Conservation (phyloP, 2,113 vertebrate genomes). For the Cynocephalus volans region DNA sequence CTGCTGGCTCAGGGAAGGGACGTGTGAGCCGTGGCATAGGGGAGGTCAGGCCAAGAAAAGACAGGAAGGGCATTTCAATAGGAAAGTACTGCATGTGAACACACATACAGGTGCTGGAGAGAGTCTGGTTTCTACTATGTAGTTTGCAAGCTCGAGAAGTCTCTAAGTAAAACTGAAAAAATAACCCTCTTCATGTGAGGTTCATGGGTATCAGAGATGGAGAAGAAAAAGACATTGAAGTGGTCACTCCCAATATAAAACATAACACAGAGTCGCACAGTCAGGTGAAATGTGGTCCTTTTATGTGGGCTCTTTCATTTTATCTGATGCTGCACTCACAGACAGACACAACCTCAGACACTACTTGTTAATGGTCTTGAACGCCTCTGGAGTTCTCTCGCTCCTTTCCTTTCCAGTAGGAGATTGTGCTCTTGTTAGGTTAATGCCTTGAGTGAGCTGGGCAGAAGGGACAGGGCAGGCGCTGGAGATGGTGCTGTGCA, state of each 20-base stretch:
- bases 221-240: neutral
- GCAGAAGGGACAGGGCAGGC: neutral
- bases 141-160: neutral
- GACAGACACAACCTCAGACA: neutral
- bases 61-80: neutral
- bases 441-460: neutral
- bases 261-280: no score
- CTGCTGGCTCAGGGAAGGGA: neutral
- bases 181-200: neutral
- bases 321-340: neutral
- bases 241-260: neutral
- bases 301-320: neutral
- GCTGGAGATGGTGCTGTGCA: neutral
- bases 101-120: neutral
- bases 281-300: no score
- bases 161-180: neutral
- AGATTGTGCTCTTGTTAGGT: neutral
- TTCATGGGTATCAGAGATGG: neutral
- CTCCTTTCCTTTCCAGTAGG: neutral
- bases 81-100: neutral
- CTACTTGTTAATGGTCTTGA: no score
- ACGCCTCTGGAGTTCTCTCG: neutral
- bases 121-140: neutral
- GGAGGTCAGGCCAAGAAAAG: neutral
- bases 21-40: no score